phyloP scores from a whole-genome alignment of 1,140 invertebrate species.

The Drosophila grimshawi region DNA sequence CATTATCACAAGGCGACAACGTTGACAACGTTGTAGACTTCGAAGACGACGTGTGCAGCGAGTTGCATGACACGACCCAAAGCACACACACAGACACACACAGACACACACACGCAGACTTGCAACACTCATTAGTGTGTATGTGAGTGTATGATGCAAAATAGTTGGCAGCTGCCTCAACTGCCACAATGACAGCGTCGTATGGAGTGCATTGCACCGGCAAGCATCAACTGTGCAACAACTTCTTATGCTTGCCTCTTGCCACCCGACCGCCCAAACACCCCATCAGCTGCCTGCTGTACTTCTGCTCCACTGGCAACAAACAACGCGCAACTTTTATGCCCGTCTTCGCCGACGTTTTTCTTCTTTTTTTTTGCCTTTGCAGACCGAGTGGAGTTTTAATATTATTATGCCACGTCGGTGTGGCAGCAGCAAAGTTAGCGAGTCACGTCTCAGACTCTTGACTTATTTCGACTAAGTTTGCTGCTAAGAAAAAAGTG shows the following conservation, averaged over 20 bases:
- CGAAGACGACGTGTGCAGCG: constrained; percentile 33
- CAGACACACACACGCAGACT: constrained; percentile 16
- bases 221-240: constrained; percentile 50
- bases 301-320: constrained; percentile 66
- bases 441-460: constrained; percentile 46
- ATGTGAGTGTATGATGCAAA: constrained; percentile 58
- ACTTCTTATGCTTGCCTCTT: constrained; percentile 35
- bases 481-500: constrained; percentile 42
- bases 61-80: constrained; percentile 50
- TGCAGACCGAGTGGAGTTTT: constrained; percentile 44
- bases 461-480: constrained; percentile 38
- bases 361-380: constrained; percentile 13
- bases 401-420: constrained; percentile 79
- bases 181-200: constrained; percentile 61
- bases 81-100: constrained; percentile 34
- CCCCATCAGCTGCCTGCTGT: constrained; percentile 28
- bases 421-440: constrained; percentile 66
- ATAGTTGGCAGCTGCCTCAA: constrained; percentile 73
- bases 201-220: constrained; percentile 56
- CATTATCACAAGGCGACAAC: constrained; percentile 58
- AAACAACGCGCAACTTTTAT: constrained; percentile 78
- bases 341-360: constrained; percentile 43
- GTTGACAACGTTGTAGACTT: constrained; percentile 4
- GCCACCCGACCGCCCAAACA: not conserved
- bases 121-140: constrained; percentile 55